Conservation (phyloP, 2,113 vertebrate genomes). For the Lycaon pictus region DNA sequence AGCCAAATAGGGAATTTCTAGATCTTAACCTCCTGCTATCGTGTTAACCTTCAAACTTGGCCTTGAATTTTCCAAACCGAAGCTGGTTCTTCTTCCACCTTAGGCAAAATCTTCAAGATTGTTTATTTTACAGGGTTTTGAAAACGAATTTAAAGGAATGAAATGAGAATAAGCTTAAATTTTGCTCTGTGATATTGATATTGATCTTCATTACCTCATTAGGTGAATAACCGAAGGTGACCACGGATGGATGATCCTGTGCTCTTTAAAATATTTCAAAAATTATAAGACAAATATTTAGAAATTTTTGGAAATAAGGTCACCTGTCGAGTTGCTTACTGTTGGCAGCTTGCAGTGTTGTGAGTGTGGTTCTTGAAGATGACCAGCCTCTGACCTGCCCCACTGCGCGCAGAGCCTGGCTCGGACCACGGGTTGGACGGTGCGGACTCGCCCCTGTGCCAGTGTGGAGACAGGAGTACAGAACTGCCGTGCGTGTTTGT, state of each 20-base stretch:
- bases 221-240: slow-evolving; percentile 40
- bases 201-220: neutral
- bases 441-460: neutral
- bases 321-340: neutral
- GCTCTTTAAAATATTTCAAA: neutral
- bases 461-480: no score
- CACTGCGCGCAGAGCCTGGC: neutral
- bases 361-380: neutral
- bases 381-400: rapidly evolving
- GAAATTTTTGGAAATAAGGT: neutral
- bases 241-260: neutral
- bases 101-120: neutral
- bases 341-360: neutral
- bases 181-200: neutral
- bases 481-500: rapidly evolving
- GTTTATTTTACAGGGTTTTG: neutral
- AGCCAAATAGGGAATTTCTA: neutral
- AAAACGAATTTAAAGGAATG: neutral
- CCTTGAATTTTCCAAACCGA: neutral
- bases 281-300: neutral
- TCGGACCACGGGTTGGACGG: neutral
- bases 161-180: neutral
- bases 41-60: neutral
- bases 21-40: neutral
- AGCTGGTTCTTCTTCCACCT: neutral